Evolutionary conservation across 2,888 invertebrate genomes (phyloP).

Genomic region (Oxystoma pomonae): DNA sequence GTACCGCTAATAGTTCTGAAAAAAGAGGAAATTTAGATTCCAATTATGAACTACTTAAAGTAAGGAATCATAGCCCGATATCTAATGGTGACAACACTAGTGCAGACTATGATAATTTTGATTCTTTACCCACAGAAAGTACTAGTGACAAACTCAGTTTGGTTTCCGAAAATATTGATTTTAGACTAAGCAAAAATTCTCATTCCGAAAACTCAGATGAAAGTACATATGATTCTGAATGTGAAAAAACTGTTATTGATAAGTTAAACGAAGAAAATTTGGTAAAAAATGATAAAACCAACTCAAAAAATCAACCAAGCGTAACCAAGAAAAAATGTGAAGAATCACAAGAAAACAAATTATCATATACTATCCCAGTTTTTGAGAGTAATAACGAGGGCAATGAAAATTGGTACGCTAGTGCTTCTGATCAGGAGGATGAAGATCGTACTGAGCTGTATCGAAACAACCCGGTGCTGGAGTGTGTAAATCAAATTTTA

Average conservation of each 20-base stretch:
- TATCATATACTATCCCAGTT: slow-evolving; percentile 49
- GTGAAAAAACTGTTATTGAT: slow-evolving; percentile 43
- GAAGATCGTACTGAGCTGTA: slow-evolving; percentile 65
- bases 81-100: slow-evolving; percentile 56
- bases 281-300: slow-evolving; percentile 6
- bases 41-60: slow-evolving; percentile 43
- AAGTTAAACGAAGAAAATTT: slow-evolving; percentile 16
- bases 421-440: slow-evolving; percentile 72
- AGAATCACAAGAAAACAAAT: slow-evolving; percentile 9
- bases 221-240: slow-evolving; percentile 47
- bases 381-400: slow-evolving; percentile 50
- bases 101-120: slow-evolving; percentile 46
- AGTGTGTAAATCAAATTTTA: slow-evolving; percentile 82
- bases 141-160: slow-evolving; percentile 55
- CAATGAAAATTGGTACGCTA: slow-evolving; percentile 73
- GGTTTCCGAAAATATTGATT: slow-evolving; percentile 56
- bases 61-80: slow-evolving; percentile 45
- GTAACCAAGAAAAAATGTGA: slow-evolving; percentile 31
- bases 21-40: slow-evolving; percentile 31
- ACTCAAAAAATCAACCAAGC: neutral
- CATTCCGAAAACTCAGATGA: slow-evolving; percentile 42
- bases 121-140: slow-evolving; percentile 48
- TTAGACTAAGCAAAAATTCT: slow-evolving; percentile 37
- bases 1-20: slow-evolving; percentile 27
- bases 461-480: slow-evolving; percentile 78